phyloP scores from a whole-genome alignment of 2,797 vertebrate genomes.

The Trematomus bernacchii region DNA sequence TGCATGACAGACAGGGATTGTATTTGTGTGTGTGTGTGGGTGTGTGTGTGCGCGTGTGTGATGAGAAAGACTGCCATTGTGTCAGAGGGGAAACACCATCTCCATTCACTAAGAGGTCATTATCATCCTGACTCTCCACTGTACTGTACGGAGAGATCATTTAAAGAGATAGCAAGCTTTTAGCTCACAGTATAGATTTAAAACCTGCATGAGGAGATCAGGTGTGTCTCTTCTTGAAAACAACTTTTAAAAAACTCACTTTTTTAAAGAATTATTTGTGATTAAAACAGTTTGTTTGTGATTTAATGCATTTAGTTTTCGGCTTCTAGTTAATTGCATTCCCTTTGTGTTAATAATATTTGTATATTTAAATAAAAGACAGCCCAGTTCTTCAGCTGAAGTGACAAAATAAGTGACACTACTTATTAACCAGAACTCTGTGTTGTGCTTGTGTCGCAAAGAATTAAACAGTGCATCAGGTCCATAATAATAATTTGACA shows the following conservation, averaged over 20 bases:
- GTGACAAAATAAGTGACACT: background rate
- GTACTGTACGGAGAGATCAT: conserved; percentile 52
- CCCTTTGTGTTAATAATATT: too few relatives aligned
- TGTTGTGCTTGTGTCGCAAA: background rate
- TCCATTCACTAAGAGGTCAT: conserved; percentile 74
- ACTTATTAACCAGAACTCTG: background rate
- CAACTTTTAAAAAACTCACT: too few relatives aligned
- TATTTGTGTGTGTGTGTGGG: conserved; percentile 42
- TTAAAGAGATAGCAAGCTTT: conserved; percentile 53
- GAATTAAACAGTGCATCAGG: background rate
- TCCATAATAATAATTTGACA: background rate
- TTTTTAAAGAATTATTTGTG: too few relatives aligned
- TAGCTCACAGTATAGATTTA: conserved; percentile 11
- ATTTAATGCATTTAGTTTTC: too few relatives aligned
- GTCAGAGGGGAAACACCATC: conserved; percentile 70
- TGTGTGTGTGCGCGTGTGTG: conserved; percentile 37
- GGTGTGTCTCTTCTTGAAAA: too few relatives aligned
- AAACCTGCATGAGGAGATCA: too few relatives aligned
- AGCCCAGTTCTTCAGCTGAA: background rate
- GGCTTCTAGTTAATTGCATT: too few relatives aligned
- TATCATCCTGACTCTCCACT: conserved; percentile 62
- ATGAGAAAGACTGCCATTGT: conserved; percentile 75
- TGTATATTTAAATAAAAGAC: background rate
- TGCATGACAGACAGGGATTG: conserved; percentile 60
- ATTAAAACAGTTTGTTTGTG: too few relatives aligned